phyloP scores from a whole-genome alignment of 2,888 invertebrate species.

The Nycteola revayana region DNA sequence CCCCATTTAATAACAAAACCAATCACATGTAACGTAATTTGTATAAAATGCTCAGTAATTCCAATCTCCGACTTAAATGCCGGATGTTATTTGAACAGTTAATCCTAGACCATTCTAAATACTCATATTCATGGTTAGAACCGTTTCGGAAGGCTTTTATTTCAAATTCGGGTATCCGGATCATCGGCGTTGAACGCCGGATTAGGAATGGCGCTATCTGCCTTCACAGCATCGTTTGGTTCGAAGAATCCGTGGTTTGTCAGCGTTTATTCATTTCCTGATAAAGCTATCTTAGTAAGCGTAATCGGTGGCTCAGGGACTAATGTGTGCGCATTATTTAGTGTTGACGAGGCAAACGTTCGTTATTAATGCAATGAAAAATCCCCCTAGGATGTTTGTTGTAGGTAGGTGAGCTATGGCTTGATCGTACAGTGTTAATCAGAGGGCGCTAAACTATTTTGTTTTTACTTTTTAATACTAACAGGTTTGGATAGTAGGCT shows the following conservation, averaged over 20 bases:
- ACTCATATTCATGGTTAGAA: constrained; percentile 19
- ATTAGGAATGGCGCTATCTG: constrained; percentile 41
- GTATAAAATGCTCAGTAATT: background rate
- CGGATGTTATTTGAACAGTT: constrained; percentile 1
- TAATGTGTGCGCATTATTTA: constrained; percentile 1
- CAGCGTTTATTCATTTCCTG: constrained; percentile 45
- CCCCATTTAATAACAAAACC: too few species aligned
- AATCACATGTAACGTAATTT: too few species aligned
- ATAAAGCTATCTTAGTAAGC: constrained; percentile 31
- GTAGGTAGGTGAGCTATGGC: too few species aligned
- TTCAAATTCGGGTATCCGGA: constrained; percentile 37
- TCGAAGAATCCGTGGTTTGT: constrained; percentile 35
- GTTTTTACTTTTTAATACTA: too few species aligned
- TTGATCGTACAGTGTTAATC: too few species aligned
- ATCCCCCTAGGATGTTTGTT: too few species aligned
- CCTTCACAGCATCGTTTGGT: constrained; percentile 34
- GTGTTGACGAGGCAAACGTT: too few species aligned
- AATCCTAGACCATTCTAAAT: constrained; percentile 16
- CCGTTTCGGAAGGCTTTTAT: constrained; percentile 30
- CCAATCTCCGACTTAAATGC: background rate
- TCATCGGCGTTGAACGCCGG: constrained; percentile 36
- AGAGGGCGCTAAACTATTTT: too few species aligned
- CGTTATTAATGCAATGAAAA: too few species aligned
- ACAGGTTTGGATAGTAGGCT: too few species aligned
- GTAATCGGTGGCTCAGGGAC: constrained; percentile 22